Percentiles rank a stretch among this genome's conserved stretches.
phyloP scores from a whole-genome alignment of 2,888 invertebrate species.

The Epinotia bilunana region DNA sequence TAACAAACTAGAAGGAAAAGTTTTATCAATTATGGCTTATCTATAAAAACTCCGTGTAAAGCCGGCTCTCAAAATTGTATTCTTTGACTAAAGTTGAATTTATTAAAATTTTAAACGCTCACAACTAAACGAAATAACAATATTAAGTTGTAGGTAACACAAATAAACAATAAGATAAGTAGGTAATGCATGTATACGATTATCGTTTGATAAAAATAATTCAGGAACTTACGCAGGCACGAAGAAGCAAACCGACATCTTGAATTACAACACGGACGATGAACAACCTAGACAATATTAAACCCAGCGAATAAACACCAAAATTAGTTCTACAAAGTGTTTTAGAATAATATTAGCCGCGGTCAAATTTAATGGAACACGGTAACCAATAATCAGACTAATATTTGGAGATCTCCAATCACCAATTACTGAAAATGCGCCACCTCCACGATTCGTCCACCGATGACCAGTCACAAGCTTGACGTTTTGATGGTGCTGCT shows the following conservation, averaged over 20 bases:
- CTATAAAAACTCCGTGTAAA: background rate
- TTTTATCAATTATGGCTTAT: constrained; percentile 7
- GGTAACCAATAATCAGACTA: constrained; percentile 83
- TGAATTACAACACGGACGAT: constrained; percentile 63
- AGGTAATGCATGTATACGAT: constrained; percentile 34
- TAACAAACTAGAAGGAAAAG: background rate
- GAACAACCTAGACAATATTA: constrained; percentile 57
- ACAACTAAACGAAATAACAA: constrained; percentile 1
- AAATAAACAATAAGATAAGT: background rate
- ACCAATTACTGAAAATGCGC: constrained; percentile 83
- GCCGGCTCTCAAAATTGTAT: background rate
- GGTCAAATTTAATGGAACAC: constrained; percentile 75
- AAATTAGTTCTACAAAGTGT: constrained; percentile 57
- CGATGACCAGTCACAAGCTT: constrained; percentile 84
- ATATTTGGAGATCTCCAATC: constrained; percentile 84
- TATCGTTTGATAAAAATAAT: constrained; percentile 40
- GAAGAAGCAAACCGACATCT: constrained; percentile 89
- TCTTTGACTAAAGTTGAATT: background rate
- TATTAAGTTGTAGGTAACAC: background rate
- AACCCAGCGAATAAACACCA: constrained; percentile 50
- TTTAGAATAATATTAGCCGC: constrained; percentile 68
- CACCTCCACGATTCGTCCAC: constrained; percentile 84
- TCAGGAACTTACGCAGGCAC: constrained; percentile 87
- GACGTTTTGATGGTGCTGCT: constrained; percentile 71
- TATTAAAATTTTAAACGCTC: too few species aligned